Base-by-base conservation (phyloP, 2,888 invertebrate genomes). In the Tolmerus cingulatus region DNA sequence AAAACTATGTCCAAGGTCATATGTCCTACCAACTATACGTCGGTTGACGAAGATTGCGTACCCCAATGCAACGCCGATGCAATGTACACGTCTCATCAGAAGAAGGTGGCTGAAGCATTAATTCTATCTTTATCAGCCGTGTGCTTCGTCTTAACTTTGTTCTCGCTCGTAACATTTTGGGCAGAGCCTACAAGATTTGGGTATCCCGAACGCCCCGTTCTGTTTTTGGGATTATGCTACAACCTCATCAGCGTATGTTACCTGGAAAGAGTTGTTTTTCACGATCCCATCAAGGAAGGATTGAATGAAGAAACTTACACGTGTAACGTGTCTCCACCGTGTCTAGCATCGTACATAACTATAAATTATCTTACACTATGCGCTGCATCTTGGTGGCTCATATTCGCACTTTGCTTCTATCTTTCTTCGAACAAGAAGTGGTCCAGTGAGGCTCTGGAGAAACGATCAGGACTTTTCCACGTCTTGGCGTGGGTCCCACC, bases 131-230 rank as follows among this genome's bases (percentile, higher is more conserved):
- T 97, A 93, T 96, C 97, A 0, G 95, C 96, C 91, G 92, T 97
- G 40, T 96, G 97, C 88, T 94, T 97, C 90, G 93, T 96, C 1
- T 95, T 98, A 19, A 97, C 98, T 0, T 93, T 96, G 0, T 97
- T 98, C 92, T 96, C 96, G 0, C 92, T 97, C 89, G 93, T 97
- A 82, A 98, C 98, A 0, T 98, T 97, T 92, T 95, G 97, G 93
- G 96, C 98, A 66, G 98, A 98, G 91, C 96, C 97, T 43, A 95
- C 96, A 55, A 93, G 98, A 86, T 99, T 98, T 92, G 95, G 97
- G 66, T 98, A 98, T 93, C 98, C 98, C 0, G 98, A 98, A 91
- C 94, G 98, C 76, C 98, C 98, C 0, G 96, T 97, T 57, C 95
- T 98, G 87, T 98, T 97, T 93, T 94, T 98, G 88, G 97, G 98